phyloP scores from a whole-genome alignment of 1,140 invertebrate genomes.

The Armadillidium nasatum region DNA sequence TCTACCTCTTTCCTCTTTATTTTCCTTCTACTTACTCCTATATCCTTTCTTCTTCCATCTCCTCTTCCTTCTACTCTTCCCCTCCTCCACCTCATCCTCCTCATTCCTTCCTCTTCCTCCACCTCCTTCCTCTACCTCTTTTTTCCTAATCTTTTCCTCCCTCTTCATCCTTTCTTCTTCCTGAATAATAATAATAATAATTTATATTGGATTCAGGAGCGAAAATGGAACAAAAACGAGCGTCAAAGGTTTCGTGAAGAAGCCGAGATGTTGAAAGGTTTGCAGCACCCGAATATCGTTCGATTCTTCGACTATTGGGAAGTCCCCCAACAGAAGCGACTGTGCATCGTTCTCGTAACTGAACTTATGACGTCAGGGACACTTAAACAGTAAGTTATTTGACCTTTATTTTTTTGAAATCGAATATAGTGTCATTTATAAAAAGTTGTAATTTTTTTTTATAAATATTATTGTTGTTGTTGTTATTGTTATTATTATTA shows the following conservation, averaged over 20 bases:
- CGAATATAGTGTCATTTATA: no score
- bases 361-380: conserved; percentile 99
- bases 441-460: no score
- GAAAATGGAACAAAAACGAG: conserved; percentile 60
- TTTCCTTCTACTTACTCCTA: background rate
- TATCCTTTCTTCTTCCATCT: background rate
- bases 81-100: background rate
- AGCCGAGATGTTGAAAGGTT: conserved; percentile 98
- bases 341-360: conserved; percentile 97
- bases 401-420: no score
- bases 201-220: conserved; percentile 10
- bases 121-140: background rate
- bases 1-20: background rate
- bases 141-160: background rate
- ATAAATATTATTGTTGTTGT: no score
- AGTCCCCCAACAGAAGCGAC: conserved; percentile 80
- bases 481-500: no score
- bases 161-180: background rate
- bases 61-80: background rate
- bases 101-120: background rate
- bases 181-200: background rate
- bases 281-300: conserved; percentile 99
- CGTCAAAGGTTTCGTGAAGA: conserved; percentile 94
- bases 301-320: conserved; percentile 99
- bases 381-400: conserved; percentile 78